Conservation (phyloP, 2,113 vertebrate species). For the Scophthalmus maximus region DNA sequence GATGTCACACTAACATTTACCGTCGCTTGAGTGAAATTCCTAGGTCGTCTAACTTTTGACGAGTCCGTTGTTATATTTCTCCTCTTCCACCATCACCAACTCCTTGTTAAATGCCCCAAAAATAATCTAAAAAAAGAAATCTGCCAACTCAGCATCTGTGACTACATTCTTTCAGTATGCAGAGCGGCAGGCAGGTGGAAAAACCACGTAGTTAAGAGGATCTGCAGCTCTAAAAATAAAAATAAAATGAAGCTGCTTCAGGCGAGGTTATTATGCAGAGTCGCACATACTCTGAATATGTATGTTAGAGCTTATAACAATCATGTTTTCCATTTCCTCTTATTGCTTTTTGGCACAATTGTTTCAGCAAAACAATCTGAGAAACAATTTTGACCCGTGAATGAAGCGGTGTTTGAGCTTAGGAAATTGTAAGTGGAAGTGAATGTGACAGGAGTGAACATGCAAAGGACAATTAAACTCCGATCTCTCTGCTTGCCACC, state of each 20-base stretch:
- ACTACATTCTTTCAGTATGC: not conserved
- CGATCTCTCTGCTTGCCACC: constrained; percentile 58
- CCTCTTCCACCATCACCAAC: not conserved
- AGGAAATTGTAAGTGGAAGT: constrained; percentile 51
- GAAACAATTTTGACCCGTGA: constrained; percentile 42
- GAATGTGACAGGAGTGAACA: constrained; percentile 65
- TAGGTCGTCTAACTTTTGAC: not conserved
- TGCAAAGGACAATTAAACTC: constrained; percentile 75
- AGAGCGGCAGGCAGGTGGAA: constrained; percentile 25
- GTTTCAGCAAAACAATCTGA: constrained; percentile 23
- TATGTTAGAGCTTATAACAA: constrained; percentile 3
- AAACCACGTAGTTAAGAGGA: not conserved
- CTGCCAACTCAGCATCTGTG: constrained; percentile 21
- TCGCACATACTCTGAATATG: constrained; percentile 5
- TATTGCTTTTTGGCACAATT: constrained; percentile 18
- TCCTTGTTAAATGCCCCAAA: not conserved
- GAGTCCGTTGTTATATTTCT: not conserved
- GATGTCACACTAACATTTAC: not conserved
- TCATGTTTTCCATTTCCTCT: constrained; percentile 22
- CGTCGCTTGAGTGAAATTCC: too few species aligned
- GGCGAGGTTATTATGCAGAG: constrained; percentile 19
- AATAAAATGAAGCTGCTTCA: constrained; percentile 1
- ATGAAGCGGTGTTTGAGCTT: constrained; percentile 10
- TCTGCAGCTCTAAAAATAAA: not conserved
- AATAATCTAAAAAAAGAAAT: constrained; percentile 12